Conservation (phyloP, 1,140 invertebrate species). For the Aphaenogaster rudis region DNA sequence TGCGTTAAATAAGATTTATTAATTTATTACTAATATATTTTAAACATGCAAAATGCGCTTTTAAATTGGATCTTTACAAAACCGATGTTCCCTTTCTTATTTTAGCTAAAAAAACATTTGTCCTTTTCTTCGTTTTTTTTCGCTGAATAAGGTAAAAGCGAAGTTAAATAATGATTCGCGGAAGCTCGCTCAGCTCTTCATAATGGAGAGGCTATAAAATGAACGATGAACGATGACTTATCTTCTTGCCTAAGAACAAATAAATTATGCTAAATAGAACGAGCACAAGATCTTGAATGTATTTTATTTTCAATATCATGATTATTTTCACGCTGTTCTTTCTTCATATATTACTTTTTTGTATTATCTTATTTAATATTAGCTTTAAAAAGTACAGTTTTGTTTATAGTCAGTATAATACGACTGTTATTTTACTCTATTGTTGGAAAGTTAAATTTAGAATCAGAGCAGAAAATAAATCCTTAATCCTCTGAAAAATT, state of each 20-base stretch:
- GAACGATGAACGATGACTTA: constrained; percentile 1
- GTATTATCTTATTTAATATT: background rate
- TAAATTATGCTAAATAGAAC: constrained; percentile 30
- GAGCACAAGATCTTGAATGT: background rate
- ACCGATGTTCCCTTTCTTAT: constrained; percentile 5
- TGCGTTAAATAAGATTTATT: background rate
- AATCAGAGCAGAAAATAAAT: background rate
- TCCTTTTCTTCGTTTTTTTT: constrained; percentile 3
- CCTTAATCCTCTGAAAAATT: background rate
- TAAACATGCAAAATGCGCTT: background rate
- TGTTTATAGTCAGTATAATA: constrained; percentile 1
- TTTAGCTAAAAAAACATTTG: constrained; percentile 43
- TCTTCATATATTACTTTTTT: background rate
- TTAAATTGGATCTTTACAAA: constrained; percentile 15
- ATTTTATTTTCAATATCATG: constrained; percentile 24
- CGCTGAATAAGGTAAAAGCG: constrained; percentile 68
- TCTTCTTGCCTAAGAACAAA: background rate
- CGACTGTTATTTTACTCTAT: background rate
- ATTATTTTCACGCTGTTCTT: background rate
- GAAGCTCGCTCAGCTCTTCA: constrained; percentile 30
- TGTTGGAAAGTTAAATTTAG: background rate
- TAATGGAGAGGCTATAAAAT: constrained; percentile 7
- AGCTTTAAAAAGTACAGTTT: background rate
- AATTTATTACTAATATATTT: constrained; percentile 14
- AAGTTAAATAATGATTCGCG: constrained; percentile 67